phyloP scores from a whole-genome alignment of 2,888 invertebrate species.

The Neoaliturus tenellus region DNA sequence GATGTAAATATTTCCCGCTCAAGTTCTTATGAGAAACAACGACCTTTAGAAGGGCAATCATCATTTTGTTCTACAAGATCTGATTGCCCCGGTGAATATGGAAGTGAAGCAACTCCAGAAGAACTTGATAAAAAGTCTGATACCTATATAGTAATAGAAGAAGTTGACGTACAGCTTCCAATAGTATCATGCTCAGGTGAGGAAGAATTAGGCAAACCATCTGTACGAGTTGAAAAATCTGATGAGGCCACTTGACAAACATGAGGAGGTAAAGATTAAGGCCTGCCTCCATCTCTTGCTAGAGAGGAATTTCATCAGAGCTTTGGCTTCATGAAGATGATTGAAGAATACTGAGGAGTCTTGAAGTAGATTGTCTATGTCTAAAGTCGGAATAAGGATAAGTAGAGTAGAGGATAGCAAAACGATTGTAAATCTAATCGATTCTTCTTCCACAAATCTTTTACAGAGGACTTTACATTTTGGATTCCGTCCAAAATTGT shows the following conservation, averaged over 20 bases:
- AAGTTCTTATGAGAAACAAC: constrained; percentile 40
- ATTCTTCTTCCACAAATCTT: neutral
- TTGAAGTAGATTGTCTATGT: neutral
- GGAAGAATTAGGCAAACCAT: constrained; percentile 67
- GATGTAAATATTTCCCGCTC: constrained; percentile 24
- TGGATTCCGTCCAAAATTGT: neutral
- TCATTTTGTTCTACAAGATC: constrained; percentile 23
- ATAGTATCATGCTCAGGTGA: constrained; percentile 60
- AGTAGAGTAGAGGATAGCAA: constrained; percentile 7
- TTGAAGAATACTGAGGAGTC: neutral
- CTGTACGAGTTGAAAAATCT: constrained; percentile 69
- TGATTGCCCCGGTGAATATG: constrained; percentile 21
- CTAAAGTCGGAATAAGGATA: neutral
- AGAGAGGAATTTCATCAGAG: neutral
- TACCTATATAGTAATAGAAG: constrained; percentile 40
- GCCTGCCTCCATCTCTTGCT: neutral
- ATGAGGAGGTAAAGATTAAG: neutral
- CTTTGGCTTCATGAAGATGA: constrained; percentile 18
- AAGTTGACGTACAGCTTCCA: constrained; percentile 41
- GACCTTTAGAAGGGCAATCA: constrained; percentile 24
- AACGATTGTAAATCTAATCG: neutral
- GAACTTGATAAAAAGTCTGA: constrained; percentile 43
- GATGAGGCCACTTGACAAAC: constrained; percentile 60
- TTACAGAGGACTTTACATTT: neutral
- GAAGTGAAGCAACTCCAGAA: constrained; percentile 2